Conservation (phyloP, 2,888 invertebrate species). For the Strigamia maritima region DNA sequence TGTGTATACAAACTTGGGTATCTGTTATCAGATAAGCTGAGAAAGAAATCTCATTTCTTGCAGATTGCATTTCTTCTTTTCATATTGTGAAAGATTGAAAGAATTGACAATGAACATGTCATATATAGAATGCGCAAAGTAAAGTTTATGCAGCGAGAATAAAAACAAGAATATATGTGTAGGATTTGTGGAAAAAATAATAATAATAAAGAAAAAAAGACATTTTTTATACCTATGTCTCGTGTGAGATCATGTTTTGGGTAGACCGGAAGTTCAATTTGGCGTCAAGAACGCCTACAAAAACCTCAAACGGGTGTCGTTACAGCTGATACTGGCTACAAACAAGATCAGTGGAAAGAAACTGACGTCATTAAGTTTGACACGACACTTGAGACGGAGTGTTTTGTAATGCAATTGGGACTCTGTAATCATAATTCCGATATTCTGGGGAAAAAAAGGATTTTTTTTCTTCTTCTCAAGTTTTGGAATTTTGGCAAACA, state of each 20-base stretch:
- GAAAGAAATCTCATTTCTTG: conserved; percentile 23
- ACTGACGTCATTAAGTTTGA: too few relatives aligned
- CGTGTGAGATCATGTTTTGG: too few relatives aligned
- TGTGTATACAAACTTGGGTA: background rate
- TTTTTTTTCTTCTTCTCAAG: background rate
- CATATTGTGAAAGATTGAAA: background rate
- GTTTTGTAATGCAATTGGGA: background rate
- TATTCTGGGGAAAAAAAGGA: background rate
- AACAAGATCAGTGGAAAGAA: too few relatives aligned
- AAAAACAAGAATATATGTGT: background rate
- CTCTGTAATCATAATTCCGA: background rate
- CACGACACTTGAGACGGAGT: background rate
- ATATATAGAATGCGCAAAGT: background rate
- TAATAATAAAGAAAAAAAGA: too few relatives aligned
- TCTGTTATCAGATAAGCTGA: conserved; percentile 6
- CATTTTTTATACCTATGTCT: too few relatives aligned
- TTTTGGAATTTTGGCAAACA: background rate
- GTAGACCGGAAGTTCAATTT: too few relatives aligned
- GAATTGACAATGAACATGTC: background rate
- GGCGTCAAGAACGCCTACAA: too few relatives aligned
- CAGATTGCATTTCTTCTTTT: background rate
- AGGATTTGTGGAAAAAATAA: too few relatives aligned
- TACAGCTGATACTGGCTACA: too few relatives aligned
- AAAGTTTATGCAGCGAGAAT: background rate
- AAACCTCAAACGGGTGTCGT: too few relatives aligned